Percentiles rank a stretch among this genome's conserved stretches.
These are phyloP conservation scores for Galerucella pusilla DNA, from an alignment of 2,888 invertebrate genomes.

Conservation along the genomic window DNA sequence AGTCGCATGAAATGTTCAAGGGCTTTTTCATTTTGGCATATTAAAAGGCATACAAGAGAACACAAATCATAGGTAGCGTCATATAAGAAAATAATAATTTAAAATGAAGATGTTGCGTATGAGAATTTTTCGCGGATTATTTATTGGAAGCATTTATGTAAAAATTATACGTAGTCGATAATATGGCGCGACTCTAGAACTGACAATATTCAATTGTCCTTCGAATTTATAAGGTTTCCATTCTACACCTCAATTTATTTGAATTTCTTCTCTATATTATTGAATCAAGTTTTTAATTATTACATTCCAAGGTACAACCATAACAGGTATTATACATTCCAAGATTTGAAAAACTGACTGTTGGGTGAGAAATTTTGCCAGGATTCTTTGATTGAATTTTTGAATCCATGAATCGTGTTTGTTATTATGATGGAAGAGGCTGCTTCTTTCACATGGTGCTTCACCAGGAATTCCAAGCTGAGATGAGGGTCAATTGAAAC, in stretches of 20 bases:
- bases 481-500: too few species aligned
- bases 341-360: too few species aligned
- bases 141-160: slow-evolving; percentile 35
- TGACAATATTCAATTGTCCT: slow-evolving; percentile 19
- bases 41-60: slow-evolving; percentile 56
- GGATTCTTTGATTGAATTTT: too few species aligned
- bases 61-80: slow-evolving; percentile 50
- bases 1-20: slow-evolving; percentile 52
- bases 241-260: neutral
- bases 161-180: slow-evolving; percentile 28
- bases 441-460: too few species aligned
- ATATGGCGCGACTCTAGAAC: slow-evolving; percentile 18
- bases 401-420: too few species aligned
- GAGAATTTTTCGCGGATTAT: slow-evolving; percentile 22
- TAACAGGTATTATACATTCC: too few species aligned
- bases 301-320: too few species aligned
- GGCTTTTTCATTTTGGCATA: slow-evolving; percentile 55
- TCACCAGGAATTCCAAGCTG: too few species aligned
- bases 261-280: too few species aligned
- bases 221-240: slow-evolving; percentile 14
- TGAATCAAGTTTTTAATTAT: too few species aligned
- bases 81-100: slow-evolving; percentile 45
- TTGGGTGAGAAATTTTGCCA: too few species aligned
- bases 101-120: slow-evolving; percentile 31
- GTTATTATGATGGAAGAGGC: too few species aligned